Evolutionary conservation across 2,888 invertebrate genomes (phyloP).

Genomic region (Cantharis rustica): DNA sequence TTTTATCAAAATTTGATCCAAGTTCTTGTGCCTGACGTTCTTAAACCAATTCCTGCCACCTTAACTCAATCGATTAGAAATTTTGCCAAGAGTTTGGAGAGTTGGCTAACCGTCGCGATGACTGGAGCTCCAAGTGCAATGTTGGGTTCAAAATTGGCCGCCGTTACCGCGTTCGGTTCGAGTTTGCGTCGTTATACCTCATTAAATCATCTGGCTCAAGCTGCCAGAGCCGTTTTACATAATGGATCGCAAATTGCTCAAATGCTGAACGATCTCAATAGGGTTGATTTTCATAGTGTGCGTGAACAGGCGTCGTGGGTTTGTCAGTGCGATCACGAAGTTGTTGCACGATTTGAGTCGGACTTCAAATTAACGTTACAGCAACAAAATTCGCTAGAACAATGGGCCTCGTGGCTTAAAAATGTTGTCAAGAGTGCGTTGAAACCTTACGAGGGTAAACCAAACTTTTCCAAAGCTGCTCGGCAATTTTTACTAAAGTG

Average conservation of each 20-base stretch:
- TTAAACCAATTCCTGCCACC: conserved; percentile 91
- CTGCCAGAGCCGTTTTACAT: conserved; percentile 93
- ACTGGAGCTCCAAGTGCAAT: conserved; percentile 82
- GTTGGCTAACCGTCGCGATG: conserved; percentile 85
- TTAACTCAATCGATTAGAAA: conserved; percentile 92
- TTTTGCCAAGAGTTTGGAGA: conserved; percentile 89
- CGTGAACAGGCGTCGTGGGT: conserved; percentile 96
- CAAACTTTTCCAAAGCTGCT: conserved; percentile 83
- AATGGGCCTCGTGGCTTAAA: conserved; percentile 98
- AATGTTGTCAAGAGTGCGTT: conserved; percentile 88
- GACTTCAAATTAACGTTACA: conserved; percentile 93
- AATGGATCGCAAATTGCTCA: conserved; percentile 94
- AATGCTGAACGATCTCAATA: conserved; percentile 95
- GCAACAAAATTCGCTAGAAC: conserved; percentile 91
- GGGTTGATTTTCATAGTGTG: conserved; percentile 97
- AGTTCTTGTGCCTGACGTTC: conserved; percentile 94
- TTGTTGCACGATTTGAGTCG: conserved; percentile 78
- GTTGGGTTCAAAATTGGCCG: conserved; percentile 79
- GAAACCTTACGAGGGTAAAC: conserved; percentile 83
- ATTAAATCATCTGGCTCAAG: conserved; percentile 92
- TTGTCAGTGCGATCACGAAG: conserved; percentile 88
- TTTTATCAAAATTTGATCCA: conserved; percentile 97
- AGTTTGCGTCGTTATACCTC: conserved; percentile 95
- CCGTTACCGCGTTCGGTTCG: conserved; percentile 91
- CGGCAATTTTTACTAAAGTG: conserved; percentile 95